Evolutionary conservation across 2,797 vertebrate genomes (phyloP), one percentile per base, ranked within the genome.

Genomic region (Clarias laeviceps): DNA sequence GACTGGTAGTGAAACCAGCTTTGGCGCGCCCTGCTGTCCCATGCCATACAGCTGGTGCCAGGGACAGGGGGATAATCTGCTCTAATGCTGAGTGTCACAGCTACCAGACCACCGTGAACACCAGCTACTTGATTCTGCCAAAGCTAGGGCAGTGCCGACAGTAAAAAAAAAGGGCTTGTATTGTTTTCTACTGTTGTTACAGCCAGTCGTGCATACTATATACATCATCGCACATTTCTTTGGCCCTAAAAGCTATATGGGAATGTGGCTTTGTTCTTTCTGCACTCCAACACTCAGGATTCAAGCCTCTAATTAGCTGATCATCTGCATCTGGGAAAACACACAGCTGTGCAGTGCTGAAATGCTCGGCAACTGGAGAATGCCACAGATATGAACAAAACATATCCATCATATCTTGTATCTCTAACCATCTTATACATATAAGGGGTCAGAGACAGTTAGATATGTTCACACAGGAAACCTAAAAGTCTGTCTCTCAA

Each of bases 61-160:
- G 92, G 86, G 87, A 72, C 87, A 85, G 90, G 73, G 85, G 62
- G 66, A 92, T 93, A 94, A 94, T 95, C 93, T 92, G 90, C 86
- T 90, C 90, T 92, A 91, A 91, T 93, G 91, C 92, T 91, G 90
- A 90, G 80, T 85, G 72, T 84, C 87, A 78, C 56, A 82, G 45
- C 65, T 79, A 40, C 80, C 86, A 83, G 50, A 85, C 84, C 86
- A 87, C 87, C 70, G 80, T 80, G 68, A 29, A 45, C 59, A 37
- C 34, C 61, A 80, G 14, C 20, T 73, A 73, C 22, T 32, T 24
- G 37, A 24, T 59, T 77, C n/a, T 56, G 45, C 69, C 24, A 65
- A 68, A 82, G 85, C 69, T 65, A 84, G 80, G 32, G 45, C 83
- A 83, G n/a, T 24, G 56, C 74, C 34, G 29, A 57, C 73, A 32